Evolutionary conservation across 2,888 invertebrate species (phyloP).

Genomic region (Ernsta delagoae): DNA sequence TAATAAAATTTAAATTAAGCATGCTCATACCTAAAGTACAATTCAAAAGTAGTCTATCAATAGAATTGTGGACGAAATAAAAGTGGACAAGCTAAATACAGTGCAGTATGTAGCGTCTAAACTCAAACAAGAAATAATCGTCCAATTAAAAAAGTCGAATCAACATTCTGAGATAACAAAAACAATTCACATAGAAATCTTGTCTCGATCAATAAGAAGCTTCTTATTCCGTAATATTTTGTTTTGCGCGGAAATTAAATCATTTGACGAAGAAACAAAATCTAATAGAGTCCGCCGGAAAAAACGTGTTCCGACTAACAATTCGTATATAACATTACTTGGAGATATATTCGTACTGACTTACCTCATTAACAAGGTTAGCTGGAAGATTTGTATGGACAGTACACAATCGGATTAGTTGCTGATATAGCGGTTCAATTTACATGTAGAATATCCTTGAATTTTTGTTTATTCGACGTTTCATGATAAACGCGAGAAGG

Average conservation of each 20-base stretch:
- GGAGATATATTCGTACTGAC: background rate
- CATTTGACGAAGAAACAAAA: slow-evolving; percentile 31
- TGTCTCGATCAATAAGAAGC: slow-evolving; percentile 18
- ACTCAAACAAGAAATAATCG: background rate
- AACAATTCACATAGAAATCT: background rate
- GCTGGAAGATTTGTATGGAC: background rate
- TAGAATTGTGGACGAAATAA: no score
- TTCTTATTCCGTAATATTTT: slow-evolving; percentile 18
- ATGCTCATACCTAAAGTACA: no score
- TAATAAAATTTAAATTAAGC: no score
- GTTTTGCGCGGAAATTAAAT: slow-evolving; percentile 22
- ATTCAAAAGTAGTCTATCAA: no score
- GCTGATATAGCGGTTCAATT: no score
- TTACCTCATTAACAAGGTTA: background rate
- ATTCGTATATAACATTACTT: background rate
- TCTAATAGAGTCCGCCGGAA: slow-evolving; percentile 27
- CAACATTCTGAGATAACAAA: slow-evolving; percentile 8
- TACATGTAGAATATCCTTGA: no score
- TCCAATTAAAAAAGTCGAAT: background rate
- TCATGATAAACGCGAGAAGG: no score
- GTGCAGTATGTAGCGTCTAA: background rate
- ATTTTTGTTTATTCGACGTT: no score
- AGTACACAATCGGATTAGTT: background rate
- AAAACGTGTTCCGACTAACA: slow-evolving; percentile 17
- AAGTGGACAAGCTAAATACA: no score